Percentiles rank a stretch among this genome's conserved stretches.
These are phyloP conservation scores for Rhingia campestris DNA, from an alignment of 2,888 invertebrate species.

Conservation along the genomic window DNA sequence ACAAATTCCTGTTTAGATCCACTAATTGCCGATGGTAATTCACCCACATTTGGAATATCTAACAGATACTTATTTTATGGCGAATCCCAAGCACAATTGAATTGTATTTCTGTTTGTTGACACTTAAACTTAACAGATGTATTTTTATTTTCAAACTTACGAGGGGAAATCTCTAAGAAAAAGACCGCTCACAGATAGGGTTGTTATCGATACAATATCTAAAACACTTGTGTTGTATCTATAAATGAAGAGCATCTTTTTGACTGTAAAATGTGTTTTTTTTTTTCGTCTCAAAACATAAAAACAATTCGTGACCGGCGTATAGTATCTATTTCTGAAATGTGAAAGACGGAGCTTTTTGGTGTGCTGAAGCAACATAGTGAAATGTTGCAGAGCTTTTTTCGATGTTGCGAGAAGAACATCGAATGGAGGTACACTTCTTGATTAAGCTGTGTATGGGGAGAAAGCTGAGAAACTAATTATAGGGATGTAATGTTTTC, in stretches of 20 bases:
- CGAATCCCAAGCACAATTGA: neutral
- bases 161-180: neutral
- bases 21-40: too few species aligned
- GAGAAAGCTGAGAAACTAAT: too few species aligned
- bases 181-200: neutral
- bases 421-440: conserved; percentile 17
- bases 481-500: too few species aligned
- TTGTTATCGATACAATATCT: conserved; percentile 4
- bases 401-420: conserved; percentile 30
- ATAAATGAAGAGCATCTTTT: neutral
- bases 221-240: neutral
- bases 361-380: too few species aligned
- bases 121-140: neutral
- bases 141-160: neutral
- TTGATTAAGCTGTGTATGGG: neutral
- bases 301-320: neutral
- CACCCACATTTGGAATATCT: too few species aligned
- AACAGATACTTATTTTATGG: too few species aligned
- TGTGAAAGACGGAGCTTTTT: conserved; percentile 27
- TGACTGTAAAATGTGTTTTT: too few species aligned
- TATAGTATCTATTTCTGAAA: neutral
- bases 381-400: conserved; percentile 52
- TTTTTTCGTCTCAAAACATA: neutral
- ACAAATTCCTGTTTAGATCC: too few species aligned
- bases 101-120: neutral